Base-by-base conservation (phyloP, 1,140 invertebrate species). In the Acromyrmex charruanus region DNA sequence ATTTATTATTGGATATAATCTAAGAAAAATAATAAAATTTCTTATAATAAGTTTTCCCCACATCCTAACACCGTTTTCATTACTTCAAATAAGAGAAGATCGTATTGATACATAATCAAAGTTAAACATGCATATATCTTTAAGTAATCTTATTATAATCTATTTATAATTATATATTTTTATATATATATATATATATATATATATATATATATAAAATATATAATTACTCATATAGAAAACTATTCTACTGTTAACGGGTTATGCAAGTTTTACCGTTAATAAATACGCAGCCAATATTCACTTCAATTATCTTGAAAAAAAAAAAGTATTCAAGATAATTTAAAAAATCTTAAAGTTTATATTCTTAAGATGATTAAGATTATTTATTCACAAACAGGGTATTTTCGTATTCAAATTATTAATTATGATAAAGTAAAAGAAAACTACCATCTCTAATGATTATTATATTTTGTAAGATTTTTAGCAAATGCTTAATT, bases 1-100 rank as follows among this genome's bases (percentile, higher is more conserved):
- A 39, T 44, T 53, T 77, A 77, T 53, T 77, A 61, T 79, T 51
- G 44, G 6, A 66, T 35, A 39, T 79, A 39, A 39, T 68, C 49
- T 66, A 81, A 71, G 21, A 44, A 71, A 44, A 44, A 9, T 44
- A 44, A 31, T 18, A 68, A 59, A 82, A 59, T 72, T 39, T 9
- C 10, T 55, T 68, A 44, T 44, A 39, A 55, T 77, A 69, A 39
- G 1, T 16, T n/a, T 69, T 55, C 10, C n/a, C 31, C n/a, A 25
- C 39, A 7, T 31, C 39, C 14, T 63, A 25, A 16, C 10, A 58
- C 44, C 18, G 35, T 51, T n/a, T 35, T 68, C 63, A 49, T 53
- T 35, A 49, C 28, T 68, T 51, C 28, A 68, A 68, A 65, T 31
- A 4, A 77, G 12, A 75, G 49, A 18, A 75, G 16, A 31, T 31